Evolutionary conservation across 2,113 vertebrate species (phyloP).

Genomic region (Chaenocephalus aceratus): DNA sequence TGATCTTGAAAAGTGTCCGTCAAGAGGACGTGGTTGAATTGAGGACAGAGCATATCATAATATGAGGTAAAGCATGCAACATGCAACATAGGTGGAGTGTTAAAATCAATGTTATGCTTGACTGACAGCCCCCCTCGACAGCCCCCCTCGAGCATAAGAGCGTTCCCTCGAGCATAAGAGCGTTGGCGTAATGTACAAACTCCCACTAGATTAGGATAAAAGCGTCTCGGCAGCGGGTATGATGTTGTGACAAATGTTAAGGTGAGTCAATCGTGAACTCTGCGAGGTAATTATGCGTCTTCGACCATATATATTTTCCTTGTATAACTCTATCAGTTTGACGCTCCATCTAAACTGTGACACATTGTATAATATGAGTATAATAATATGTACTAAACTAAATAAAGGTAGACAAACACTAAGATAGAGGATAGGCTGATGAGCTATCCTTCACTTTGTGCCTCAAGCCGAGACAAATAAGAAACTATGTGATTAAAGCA

Average conservation of each 20-base stretch:
- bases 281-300: background rate
- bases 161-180: background rate
- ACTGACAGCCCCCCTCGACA: conserved; percentile 25
- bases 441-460: background rate
- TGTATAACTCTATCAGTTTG: background rate
- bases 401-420: background rate
- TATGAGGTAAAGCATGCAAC: conserved; percentile 18
- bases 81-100: background rate
- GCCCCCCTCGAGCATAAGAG: background rate
- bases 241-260: conserved; percentile 19
- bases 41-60: conserved; percentile 15
- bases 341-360: background rate
- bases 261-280: background rate
- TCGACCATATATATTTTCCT: background rate
- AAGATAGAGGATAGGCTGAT: conserved; percentile 2
- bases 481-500: background rate
- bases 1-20: background rate
- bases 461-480: background rate
- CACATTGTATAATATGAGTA: background rate
- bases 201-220: conserved; percentile 20
- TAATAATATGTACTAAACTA: background rate
- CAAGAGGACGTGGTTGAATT: background rate
- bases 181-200: background rate
- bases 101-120: conserved; percentile 37
- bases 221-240: background rate